Conservation (phyloP, 2,113 vertebrate genomes). For the Leuciscus idus region DNA sequence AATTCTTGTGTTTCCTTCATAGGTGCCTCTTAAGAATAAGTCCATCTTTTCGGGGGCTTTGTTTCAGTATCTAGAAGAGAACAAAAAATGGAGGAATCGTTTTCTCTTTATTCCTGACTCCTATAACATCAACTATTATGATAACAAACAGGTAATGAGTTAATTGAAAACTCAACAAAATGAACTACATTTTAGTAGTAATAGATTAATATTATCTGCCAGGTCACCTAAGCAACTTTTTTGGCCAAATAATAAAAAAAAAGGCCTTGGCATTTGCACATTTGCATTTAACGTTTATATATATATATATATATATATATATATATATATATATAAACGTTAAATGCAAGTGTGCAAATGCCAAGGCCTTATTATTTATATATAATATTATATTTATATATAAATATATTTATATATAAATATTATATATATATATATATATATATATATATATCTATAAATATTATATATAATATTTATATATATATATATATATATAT, state of each 20-base stretch:
- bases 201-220: neutral
- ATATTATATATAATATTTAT: too few relatives aligned
- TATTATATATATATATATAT: too few relatives aligned
- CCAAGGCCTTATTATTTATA: too few relatives aligned
- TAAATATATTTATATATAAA: too few relatives aligned
- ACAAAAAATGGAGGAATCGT: conserved; percentile 92
- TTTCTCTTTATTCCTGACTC: conserved; percentile 88
- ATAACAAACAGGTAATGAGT: conserved; percentile 83
- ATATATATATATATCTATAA: too few relatives aligned
- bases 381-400: too few relatives aligned
- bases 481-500: too few relatives aligned
- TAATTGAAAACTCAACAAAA: neutral
- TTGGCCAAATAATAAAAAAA: neutral
- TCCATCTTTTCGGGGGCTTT: conserved; percentile 92
- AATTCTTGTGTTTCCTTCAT: neutral
- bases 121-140: conserved; percentile 84
- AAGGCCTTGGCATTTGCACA: neutral
- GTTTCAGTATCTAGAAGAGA: conserved; percentile 92
- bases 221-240: neutral
- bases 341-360: too few relatives aligned
- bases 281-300: too few relatives aligned
- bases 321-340: too few relatives aligned
- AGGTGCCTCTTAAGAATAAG: conserved; percentile 84
- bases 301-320: too few relatives aligned
- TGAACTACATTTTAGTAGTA: neutral